Evolutionary conservation across 2,888 invertebrate species (phyloP).

Genomic region (Drosophila nr. perissopoda): DNA sequence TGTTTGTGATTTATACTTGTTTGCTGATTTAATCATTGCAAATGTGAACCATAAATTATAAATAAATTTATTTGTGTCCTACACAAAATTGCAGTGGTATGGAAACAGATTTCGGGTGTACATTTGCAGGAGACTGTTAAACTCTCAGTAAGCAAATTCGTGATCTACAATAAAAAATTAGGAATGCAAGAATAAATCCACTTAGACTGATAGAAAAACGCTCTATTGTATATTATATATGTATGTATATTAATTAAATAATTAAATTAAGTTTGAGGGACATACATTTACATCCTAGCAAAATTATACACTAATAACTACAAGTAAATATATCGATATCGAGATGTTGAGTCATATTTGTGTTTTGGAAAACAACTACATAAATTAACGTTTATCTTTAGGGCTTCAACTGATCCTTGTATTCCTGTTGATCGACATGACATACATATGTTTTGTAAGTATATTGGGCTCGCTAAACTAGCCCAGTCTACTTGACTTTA

Average conservation of each 20-base stretch:
- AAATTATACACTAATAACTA: constrained; percentile 81
- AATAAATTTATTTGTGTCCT: neutral
- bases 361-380: constrained; percentile 73
- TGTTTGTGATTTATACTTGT: neutral
- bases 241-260: constrained; percentile 78
- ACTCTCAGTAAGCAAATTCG: neutral
- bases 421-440: constrained; percentile 54
- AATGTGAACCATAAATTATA: neutral
- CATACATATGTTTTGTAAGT: constrained; percentile 26
- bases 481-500: constrained; percentile 56
- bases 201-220: constrained; percentile 23
- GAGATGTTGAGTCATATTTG: constrained; percentile 73
- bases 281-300: constrained; percentile 82
- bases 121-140: neutral
- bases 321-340: constrained; percentile 77
- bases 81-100: neutral
- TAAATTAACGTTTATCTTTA: constrained; percentile 68
- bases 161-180: neutral
- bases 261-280: constrained; percentile 80
- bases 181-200: neutral
- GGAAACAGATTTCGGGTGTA: neutral
- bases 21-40: neutral
- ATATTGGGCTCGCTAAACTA: constrained; percentile 43
- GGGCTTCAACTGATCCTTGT: constrained; percentile 56
- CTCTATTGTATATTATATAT: constrained; percentile 68